phyloP scores from a whole-genome alignment of 2,888 invertebrate species.

The Lagria hirta region DNA sequence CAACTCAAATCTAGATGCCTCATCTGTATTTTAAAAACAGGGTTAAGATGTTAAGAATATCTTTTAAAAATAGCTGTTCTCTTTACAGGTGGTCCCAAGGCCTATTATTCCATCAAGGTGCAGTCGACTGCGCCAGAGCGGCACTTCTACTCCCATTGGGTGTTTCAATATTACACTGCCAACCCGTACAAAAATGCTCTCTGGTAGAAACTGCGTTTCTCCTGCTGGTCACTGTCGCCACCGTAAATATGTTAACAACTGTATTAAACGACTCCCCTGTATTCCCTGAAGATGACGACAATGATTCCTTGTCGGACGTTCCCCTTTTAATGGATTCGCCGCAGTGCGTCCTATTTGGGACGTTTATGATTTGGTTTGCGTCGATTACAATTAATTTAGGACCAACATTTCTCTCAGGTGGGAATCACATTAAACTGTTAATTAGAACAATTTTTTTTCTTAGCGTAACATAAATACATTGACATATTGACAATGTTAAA shows the following conservation, averaged over 20 bases:
- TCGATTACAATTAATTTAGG: constrained; percentile 88
- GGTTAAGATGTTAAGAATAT: not conserved
- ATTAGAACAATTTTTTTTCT: not conserved
- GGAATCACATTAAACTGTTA: constrained; percentile 12
- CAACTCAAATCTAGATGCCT: no score
- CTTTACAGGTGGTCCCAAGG: constrained; percentile 80
- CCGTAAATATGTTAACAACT: constrained; percentile 87
- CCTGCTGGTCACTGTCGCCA: constrained; percentile 83
- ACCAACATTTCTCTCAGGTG: constrained; percentile 79
- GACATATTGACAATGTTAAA: no score
- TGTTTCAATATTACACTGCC: constrained; percentile 77
- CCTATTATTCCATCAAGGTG: constrained; percentile 79
- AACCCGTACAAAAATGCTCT: constrained; percentile 83
- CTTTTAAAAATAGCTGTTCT: constrained; percentile 21
- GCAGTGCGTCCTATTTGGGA: constrained; percentile 87
- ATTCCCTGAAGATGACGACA: constrained; percentile 77
- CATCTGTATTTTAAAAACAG: no score
- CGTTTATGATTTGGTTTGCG: constrained; percentile 93
- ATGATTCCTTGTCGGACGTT: constrained; percentile 59
- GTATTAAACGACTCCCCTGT: constrained; percentile 84
- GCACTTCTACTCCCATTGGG: constrained; percentile 78
- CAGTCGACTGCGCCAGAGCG: constrained; percentile 81
- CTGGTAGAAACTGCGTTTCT: constrained; percentile 87
- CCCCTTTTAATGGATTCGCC: constrained; percentile 80
- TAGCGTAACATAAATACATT: not conserved